Percentiles rank a stretch among this genome's conserved stretches.
Conservation (phyloP, 2,113 vertebrate genomes). For the Ophthalmolycus amberensis region DNA sequence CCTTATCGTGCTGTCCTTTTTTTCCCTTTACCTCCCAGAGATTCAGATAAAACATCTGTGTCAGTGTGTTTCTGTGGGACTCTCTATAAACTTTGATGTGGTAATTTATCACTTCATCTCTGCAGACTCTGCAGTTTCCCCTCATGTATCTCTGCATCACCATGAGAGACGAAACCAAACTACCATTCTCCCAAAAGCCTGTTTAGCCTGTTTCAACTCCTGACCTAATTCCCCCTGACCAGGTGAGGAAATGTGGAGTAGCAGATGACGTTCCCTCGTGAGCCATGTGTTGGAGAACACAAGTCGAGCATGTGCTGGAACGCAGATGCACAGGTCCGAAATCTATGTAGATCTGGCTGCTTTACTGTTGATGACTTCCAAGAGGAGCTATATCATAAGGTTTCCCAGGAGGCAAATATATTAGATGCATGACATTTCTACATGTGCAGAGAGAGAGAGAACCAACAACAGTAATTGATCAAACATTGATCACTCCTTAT, state of each 20-base stretch:
- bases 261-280: constrained; percentile 63
- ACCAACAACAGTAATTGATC: constrained; percentile 62
- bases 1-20: constrained; percentile 18
- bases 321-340: constrained; percentile 58
- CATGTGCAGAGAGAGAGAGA: constrained; percentile 46
- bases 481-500: constrained; percentile 60
- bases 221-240: constrained; percentile 77
- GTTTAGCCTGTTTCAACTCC: constrained; percentile 69
- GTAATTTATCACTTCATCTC: constrained; percentile 49
- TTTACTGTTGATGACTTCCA: constrained; percentile 64
- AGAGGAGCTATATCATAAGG: constrained; percentile 60
- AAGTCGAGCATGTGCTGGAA: constrained; percentile 56
- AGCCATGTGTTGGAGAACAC: constrained; percentile 61
- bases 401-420: constrained; percentile 67
- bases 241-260: constrained; percentile 67
- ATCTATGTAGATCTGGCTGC: constrained; percentile 71
- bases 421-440: constrained; percentile 51
- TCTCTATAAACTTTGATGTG: constrained; percentile 38
- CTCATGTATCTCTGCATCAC: constrained; percentile 39
- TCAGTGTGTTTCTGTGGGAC: constrained; percentile 7
- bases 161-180: constrained; percentile 59
- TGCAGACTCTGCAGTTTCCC: constrained; percentile 20
- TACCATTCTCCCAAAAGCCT: constrained; percentile 60
- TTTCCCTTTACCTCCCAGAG: constrained; percentile 23
- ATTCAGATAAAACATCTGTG: constrained; percentile 46